These are phyloP conservation scores for Brotula barbata DNA, from an alignment of 2,797 vertebrate species.

Conservation along the genomic window DNA sequence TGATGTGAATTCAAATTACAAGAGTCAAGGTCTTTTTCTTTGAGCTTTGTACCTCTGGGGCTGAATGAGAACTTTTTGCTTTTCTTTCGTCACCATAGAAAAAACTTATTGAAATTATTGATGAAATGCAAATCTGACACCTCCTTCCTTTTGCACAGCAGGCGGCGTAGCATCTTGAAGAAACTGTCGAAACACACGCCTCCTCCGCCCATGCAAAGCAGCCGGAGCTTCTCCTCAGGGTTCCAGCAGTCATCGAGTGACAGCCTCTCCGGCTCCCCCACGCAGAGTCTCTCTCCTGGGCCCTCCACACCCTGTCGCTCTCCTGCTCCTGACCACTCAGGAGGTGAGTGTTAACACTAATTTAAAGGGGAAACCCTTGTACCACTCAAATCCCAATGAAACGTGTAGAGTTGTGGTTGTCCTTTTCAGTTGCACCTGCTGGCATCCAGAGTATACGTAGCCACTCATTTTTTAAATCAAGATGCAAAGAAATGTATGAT, in stretches of 20 bases:
- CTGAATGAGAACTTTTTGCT: neutral
- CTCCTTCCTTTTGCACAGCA: constrained; percentile 49
- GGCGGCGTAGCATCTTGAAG: constrained; percentile 86
- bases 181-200: constrained; percentile 87
- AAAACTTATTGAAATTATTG: neutral
- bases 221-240: constrained; percentile 91
- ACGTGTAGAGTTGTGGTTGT: neutral
- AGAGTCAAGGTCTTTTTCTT: neutral
- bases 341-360: constrained; percentile 73
- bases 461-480: no score
- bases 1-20: no score
- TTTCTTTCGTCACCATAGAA: neutral
- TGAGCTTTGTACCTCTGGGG: neutral
- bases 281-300: constrained; percentile 83
- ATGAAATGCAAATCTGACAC: neutral
- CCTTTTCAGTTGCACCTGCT: no score
- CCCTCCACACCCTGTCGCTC: constrained; percentile 85
- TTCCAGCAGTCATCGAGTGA: constrained; percentile 92
- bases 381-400: neutral
- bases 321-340: constrained; percentile 83
- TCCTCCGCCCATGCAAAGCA: constrained; percentile 83
- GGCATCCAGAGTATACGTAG: no score
- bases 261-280: constrained; percentile 86
- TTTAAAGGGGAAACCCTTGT: neutral
- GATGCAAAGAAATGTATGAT: no score